Percentiles rank a stretch among this genome's conserved stretches.
Conservation (phyloP, 2,113 vertebrate genomes). For the Ophthalmolycus amberensis region DNA sequence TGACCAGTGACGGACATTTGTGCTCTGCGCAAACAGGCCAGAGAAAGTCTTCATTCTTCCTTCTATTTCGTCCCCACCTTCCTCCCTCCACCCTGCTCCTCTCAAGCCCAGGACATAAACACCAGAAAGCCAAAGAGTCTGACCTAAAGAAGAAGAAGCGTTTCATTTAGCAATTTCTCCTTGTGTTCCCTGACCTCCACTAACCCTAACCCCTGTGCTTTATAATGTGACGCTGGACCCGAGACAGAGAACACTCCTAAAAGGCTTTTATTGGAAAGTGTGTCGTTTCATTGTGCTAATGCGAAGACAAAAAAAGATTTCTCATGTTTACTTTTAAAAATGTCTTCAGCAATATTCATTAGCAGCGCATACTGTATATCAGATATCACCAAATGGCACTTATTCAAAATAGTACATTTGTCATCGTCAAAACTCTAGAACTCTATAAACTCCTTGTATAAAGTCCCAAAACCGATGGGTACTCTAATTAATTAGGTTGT, state of each 20-base stretch:
- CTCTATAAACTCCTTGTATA: background rate
- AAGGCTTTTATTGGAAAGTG: background rate
- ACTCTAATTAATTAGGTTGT: background rate
- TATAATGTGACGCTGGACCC: conserved; percentile 56
- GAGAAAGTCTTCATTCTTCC: conserved; percentile 34
- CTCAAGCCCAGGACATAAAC: conserved; percentile 64
- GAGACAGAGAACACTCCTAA: conserved; percentile 36
- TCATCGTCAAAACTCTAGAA: background rate
- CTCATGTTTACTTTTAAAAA: background rate
- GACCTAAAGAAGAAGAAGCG: conserved; percentile 66
- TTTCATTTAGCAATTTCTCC: conserved; percentile 81
- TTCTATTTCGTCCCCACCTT: conserved; percentile 25
- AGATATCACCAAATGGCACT: no score
- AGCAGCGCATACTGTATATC: background rate
- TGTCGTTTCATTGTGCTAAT: conserved; percentile 3
- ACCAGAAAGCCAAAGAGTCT: conserved; percentile 56
- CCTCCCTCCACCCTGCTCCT: conserved; percentile 27
- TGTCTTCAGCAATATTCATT: background rate
- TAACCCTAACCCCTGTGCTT: conserved; percentile 68
- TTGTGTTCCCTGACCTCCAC: conserved; percentile 71
- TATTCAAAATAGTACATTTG: background rate
- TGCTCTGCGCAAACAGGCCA: conserved; percentile 47
- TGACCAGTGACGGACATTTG: conserved; percentile 33
- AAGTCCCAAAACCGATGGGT: background rate
- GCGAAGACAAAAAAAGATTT: conserved; percentile 15